A percentile compares a stretch with the other conserved stretches of the same genome.
Evolutionary conservation across 2,797 vertebrate genomes (phyloP).

Genomic region (Epinephelus awoara): DNA sequence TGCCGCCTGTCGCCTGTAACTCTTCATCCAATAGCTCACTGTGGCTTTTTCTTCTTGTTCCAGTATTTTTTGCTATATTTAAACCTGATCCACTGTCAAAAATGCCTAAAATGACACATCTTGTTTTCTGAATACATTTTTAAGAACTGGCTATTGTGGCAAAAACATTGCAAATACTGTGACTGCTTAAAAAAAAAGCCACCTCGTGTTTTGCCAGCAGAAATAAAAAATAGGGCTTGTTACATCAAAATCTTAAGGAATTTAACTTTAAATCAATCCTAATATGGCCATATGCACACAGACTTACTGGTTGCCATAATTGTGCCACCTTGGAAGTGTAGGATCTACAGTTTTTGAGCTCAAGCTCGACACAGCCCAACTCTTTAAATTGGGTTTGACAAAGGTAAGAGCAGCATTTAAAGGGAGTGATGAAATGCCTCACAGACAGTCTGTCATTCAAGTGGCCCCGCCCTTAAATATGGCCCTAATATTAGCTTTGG

Average conservation of each 20-base stretch:
- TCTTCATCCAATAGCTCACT: slow-evolving; percentile 17
- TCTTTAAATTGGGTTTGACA: neutral
- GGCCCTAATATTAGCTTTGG: too few relatives aligned
- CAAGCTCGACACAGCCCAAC: neutral
- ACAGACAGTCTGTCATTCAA: too few relatives aligned
- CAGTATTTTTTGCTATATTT: neutral
- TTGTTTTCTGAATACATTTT: neutral
- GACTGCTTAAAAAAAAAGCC: neutral
- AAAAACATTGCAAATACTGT: neutral
- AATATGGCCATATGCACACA: neutral
- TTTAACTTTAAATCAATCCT: neutral
- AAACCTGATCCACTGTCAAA: neutral
- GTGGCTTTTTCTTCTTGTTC: slow-evolving; percentile 10
- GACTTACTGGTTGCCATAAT: neutral
- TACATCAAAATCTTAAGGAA: neutral
- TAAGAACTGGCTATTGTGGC: neutral
- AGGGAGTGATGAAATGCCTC: too few relatives aligned
- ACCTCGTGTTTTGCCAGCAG: neutral
- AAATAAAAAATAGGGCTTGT: neutral
- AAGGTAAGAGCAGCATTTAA: too few relatives aligned
- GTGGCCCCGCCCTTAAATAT: too few relatives aligned
- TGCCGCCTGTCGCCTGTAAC: slow-evolving; percentile 7
- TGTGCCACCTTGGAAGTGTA: neutral
- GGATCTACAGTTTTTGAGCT: neutral
- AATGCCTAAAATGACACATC: neutral